A percentile compares a stretch with the other conserved stretches of the same genome.
Conservation (phyloP, 2,888 invertebrate genomes). For the Deilephila elpenor region DNA sequence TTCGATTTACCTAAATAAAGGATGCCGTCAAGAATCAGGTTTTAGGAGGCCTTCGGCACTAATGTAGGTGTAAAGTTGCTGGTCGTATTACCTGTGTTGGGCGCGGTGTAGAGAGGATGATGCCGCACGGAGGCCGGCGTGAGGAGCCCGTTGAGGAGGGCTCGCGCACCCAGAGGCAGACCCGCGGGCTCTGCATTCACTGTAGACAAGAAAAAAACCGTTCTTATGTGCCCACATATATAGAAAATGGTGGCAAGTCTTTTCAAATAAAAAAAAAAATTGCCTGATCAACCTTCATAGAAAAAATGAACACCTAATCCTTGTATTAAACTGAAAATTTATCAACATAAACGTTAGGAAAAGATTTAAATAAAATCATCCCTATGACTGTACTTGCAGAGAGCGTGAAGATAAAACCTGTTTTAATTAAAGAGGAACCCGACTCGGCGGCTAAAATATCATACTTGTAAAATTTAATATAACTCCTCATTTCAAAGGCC, state of each 20-base stretch:
- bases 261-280: neutral
- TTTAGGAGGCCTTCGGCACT: neutral
- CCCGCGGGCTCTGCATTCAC: slow-evolving; percentile 86
- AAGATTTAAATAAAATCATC: neutral
- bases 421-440: slow-evolving; percentile 7
- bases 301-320: too few species aligned
- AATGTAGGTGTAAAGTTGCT: neutral
- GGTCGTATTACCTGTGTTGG: slow-evolving; percentile 86
- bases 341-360: neutral
- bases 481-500: neutral
- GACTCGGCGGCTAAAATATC: neutral
- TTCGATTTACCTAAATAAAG: too few species aligned
- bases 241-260: neutral
- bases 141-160: slow-evolving; percentile 84
- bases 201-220: slow-evolving; percentile 41
- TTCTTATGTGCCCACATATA: neutral
- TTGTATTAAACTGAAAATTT: neutral
- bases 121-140: slow-evolving; percentile 82
- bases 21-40: neutral
- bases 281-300: too few species aligned
- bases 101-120: slow-evolving; percentile 84
- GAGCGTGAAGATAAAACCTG: neutral
- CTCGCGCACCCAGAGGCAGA: slow-evolving; percentile 81
- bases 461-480: slow-evolving; percentile 11
- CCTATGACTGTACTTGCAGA: neutral